These are phyloP conservation scores for Plotosus lineatus DNA, from an alignment of 2,113 vertebrate genomes.

Conservation along the genomic window DNA sequence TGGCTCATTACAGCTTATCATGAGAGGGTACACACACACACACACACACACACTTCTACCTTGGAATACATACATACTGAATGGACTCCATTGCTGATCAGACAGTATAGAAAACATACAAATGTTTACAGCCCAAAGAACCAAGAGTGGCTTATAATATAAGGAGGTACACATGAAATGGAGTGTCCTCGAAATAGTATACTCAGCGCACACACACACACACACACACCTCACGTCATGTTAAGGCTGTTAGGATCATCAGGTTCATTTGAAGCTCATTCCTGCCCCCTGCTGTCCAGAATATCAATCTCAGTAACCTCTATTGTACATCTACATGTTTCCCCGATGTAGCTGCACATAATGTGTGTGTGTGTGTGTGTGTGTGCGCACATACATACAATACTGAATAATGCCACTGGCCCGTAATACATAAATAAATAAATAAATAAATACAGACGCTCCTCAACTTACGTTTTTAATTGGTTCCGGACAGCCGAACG, in stretches of 20 bases:
- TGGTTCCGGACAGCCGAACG: no score
- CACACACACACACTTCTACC: not conserved
- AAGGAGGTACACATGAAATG: not conserved
- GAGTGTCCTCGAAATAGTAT: not conserved
- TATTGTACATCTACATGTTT: not conserved
- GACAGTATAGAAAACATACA: not conserved
- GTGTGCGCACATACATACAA: no score
- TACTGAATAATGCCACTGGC: no score
- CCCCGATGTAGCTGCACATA: no score
- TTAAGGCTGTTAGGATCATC: not conserved
- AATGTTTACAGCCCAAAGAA: not conserved
- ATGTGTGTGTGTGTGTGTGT: no score
- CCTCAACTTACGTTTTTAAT: no score
- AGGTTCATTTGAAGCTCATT: not conserved
- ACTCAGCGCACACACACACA: not conserved
- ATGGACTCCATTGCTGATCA: not conserved
- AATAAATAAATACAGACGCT: no score
- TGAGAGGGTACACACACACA: conserved; percentile 79
- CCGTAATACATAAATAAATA: no score
- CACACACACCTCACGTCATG: not conserved
- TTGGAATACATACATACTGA: not conserved
- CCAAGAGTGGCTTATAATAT: not conserved
- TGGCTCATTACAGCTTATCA: conserved; percentile 97
- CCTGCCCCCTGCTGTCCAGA: conserved; percentile 35
- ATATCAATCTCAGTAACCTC: not conserved